Evolutionary conservation across 2,113 vertebrate species (phyloP), one percentile per base, ranked within the genome.

Genomic region (Galbula dea): DNA sequence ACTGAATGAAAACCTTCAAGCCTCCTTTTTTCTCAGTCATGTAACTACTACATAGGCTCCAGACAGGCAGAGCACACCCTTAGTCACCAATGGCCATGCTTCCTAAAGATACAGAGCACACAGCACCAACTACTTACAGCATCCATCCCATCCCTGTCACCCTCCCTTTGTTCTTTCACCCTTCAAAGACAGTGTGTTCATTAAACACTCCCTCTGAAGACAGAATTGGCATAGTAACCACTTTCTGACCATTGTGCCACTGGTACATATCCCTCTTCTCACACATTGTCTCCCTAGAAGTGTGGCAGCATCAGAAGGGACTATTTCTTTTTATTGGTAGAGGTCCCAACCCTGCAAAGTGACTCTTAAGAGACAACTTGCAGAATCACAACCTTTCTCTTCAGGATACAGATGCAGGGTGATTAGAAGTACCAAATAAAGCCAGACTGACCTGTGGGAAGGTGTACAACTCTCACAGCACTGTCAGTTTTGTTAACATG

Each of bases 401-500:
- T 32, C 59, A 54, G 43, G 27, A 49, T 15, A 43, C 10, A 58
- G 15, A 39, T 19, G 43, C 13, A 15, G 15, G 51, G 51, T 20
- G 6, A 29, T 34, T 10, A 46, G 39, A 84, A 91, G 63, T 15
- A 58, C 2, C 1, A 86, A 92, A 63, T 12, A 45, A 15, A 63
- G 51, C 15, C 65, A 41, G 17, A 58, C 94, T 96, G 59, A 99
- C 99, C 99, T n/a, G 99, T 98, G 57, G 99, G 99, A 77, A 99
- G 92, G 48, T 99, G 99, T 45, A 99, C 98, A 15, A 99, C 88
- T 41, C 99, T 98, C 66, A 99, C 98, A 4, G 99, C 99, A 2
- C 99, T 99, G 75, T 99, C 99, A 3, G 99, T 99, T 12, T 98
- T 99, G 91, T 99, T 99, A 41, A 99, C 99, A 0, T 99, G 98